Evolutionary conservation across 2,797 vertebrate genomes (phyloP), one percentile per base, ranked within the genome.

Genomic region (Fistularia tabacaria): DNA sequence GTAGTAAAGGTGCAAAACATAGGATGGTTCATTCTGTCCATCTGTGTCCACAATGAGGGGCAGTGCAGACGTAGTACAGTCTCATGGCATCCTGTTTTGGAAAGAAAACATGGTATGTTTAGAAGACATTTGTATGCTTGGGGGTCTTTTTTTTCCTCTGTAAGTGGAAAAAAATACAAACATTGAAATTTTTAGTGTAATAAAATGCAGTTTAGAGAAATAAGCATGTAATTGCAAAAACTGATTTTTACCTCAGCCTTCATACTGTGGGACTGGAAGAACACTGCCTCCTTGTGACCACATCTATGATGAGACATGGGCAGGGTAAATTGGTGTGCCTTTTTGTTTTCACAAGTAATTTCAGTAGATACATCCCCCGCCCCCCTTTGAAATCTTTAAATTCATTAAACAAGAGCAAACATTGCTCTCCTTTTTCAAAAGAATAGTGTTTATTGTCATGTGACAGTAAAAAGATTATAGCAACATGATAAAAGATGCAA

Each of bases 201-300:
- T 40, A 8, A 8, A 40, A 40, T 40, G 7, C 8, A 8, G 10
- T 40, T 40, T 40, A 40, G 8, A 40, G 39, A 8, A 8, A 40
- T 8, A 1, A 11, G 10, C 7, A 14, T 12, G 14, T 10, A 13
- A 57, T n/a, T 6, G 7, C 7, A 10, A 25, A 3, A 11, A 40
- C 7, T 38, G 15, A 46, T 53, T 1, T 9, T 73, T 87, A 96
- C 95, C 94, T 97, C 94, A 6, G 95, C 95, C 66, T 94, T 92
- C 76, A 95, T 94, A 69, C 95, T 98, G 87, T 98, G 95, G 3
- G 95, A 96, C 84, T 98, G 95, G 89, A 98, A 98, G 66, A 98
- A 97, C 55, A 98, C 94, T 3, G 94, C 95, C 83, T 97, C 95
- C 85, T 97, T 97, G 91, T 98, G 95, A 49, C 95, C 95, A 45